A percentile compares a stretch with the other conserved stretches of the same genome.
Conservation (phyloP, 2,797 vertebrate genomes). For the Centroberyx gerrardi region DNA sequence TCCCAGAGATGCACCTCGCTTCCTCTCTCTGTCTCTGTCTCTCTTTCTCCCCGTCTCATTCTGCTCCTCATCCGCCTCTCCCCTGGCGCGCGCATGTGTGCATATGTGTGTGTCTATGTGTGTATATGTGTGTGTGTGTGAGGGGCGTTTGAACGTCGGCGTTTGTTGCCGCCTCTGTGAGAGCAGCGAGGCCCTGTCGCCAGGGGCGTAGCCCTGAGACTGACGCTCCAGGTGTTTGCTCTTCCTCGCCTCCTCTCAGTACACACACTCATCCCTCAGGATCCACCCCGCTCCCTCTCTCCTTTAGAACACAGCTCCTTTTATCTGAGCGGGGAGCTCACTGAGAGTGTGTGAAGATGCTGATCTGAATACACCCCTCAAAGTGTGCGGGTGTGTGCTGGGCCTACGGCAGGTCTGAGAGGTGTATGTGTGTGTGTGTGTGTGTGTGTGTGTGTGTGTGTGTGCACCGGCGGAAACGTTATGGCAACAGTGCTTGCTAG, state of each 20-base stretch:
- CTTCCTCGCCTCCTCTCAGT: slow-evolving; percentile 80
- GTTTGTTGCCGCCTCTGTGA: slow-evolving; percentile 82
- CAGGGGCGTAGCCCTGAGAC: slow-evolving; percentile 86
- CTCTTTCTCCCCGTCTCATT: slow-evolving; percentile 27
- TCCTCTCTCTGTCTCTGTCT: slow-evolving; percentile 42
- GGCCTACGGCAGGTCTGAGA: slow-evolving; percentile 64
- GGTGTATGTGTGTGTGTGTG: slow-evolving; percentile 39
- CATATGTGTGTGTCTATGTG: slow-evolving; percentile 13
- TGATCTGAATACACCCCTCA: slow-evolving; percentile 79
- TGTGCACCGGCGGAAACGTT: slow-evolving; percentile 55
- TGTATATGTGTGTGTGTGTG: slow-evolving; percentile 23
- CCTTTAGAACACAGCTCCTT: slow-evolving; percentile 80
- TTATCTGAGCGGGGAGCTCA: slow-evolving; percentile 82
- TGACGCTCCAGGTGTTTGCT: slow-evolving; percentile 86
- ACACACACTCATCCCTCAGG: slow-evolving; percentile 81
- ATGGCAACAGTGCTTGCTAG: slow-evolving; percentile 83
- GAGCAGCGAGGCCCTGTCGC: slow-evolving; percentile 82
- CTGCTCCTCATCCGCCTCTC: slow-evolving; percentile 27
- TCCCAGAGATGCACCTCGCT: slow-evolving; percentile 53
- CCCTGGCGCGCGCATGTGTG: slow-evolving; percentile 36
- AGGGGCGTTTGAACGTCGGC: slow-evolving; percentile 73
- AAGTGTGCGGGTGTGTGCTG: slow-evolving; percentile 56
- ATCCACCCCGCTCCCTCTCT: slow-evolving; percentile 74
- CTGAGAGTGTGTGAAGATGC: slow-evolving; percentile 79
- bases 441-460: slow-evolving; percentile 30